Base-by-base conservation (phyloP, 2,888 invertebrate species). In the Drosophila lutescens region DNA sequence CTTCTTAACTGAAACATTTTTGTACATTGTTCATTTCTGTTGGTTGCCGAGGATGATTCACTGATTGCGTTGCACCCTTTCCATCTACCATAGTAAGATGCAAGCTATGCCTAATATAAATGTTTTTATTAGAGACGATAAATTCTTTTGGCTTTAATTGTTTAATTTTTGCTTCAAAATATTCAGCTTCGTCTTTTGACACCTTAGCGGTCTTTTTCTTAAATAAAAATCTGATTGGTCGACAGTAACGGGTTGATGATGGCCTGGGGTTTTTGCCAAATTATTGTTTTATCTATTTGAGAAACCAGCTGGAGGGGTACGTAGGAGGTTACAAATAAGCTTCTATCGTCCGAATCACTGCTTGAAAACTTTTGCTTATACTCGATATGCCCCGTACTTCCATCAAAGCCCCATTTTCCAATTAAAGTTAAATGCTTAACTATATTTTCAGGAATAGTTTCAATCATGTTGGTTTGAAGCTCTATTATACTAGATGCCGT, bases 1-100 rank as follows among this genome's bases (percentile, higher is more conserved):
- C 30, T 30, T 30, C 30, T 47, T 47, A 36, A 13, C 34, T 50
- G 17, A 50, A 50, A 50, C 36, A 50, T 50, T 50, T 36, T 50
- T 23, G 34, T 13, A 56, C 23, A 26, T 47, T 38, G 26, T 57
- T 47, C 17, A 57, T 57, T 38, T 57, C 47, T 30, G 30, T 47
- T 57, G 46, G 47, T 57, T 46, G 57, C 26, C 46, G 57, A 57
- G 30, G 47, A 32, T 30, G 58, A 49, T 40, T 47, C 49, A 20
- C 23, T 43, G 5, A 58, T 13, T 5, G 40, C 57, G 47, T 57
- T 57, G 57, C 57, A 57, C 26, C 30, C 36, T 57, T 57, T 26
- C 57, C 47, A 57, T 47, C 57, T 32, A 58, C 57, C 57, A 49
- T 49, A 20, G 49, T 50, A 40, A 58, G 40, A 58, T 58, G 49